Conservation (phyloP, 2,888 invertebrate species). For the Boloria selene region DNA sequence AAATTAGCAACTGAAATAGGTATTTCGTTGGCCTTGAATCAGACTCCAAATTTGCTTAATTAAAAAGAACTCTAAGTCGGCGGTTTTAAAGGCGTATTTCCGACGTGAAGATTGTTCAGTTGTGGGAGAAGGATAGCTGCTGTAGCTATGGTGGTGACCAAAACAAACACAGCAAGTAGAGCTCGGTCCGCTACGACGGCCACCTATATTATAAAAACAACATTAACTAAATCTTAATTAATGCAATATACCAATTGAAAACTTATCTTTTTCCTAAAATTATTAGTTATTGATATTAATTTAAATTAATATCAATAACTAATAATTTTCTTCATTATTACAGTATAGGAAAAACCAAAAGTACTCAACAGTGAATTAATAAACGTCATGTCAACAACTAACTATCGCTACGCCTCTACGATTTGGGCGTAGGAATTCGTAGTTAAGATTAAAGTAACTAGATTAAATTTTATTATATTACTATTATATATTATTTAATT, state of each 20-base stretch:
- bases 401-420: neutral
- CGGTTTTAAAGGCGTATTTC: constrained; percentile 74
- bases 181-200: constrained; percentile 92
- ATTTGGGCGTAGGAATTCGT: neutral
- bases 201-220: constrained; percentile 62
- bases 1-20: constrained; percentile 15
- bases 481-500: too few species aligned
- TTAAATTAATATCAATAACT: too few species aligned
- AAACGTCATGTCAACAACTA: neutral
- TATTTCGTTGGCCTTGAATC: constrained; percentile 26
- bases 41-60: constrained; percentile 13
- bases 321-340: too few species aligned
- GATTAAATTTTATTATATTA: neutral
- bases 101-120: constrained; percentile 80
- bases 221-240: neutral
- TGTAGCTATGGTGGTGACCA: constrained; percentile 90
- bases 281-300: too few species aligned
- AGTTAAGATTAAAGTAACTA: neutral
- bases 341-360: neutral
- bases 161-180: constrained; percentile 88
- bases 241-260: neutral
- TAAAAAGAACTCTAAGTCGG: constrained; percentile 57
- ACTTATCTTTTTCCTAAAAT: too few species aligned
- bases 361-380: neutral
- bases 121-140: constrained; percentile 88